Percentiles rank a stretch among this genome's conserved stretches.
phyloP scores from a whole-genome alignment of 2,797 vertebrate genomes.

The Coendou prehensilis region DNA sequence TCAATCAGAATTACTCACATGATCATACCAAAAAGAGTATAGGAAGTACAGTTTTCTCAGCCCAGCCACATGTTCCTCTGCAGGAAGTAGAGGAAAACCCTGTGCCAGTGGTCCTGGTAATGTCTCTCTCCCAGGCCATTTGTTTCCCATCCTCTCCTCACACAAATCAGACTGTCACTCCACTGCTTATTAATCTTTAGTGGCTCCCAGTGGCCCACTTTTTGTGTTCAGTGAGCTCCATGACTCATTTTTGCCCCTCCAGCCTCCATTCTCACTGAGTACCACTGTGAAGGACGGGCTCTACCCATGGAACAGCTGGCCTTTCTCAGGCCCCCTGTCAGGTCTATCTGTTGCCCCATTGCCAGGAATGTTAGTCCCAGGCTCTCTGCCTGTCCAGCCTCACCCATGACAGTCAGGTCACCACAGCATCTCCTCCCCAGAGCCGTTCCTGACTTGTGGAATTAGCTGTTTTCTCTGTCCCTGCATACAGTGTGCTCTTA shows the following conservation, averaged over 20 bases:
- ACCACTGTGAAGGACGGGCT: background rate
- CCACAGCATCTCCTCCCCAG: background rate
- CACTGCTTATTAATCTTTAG: background rate
- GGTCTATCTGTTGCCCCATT: background rate
- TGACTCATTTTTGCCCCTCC: background rate
- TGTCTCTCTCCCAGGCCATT: background rate
- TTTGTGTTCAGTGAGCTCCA: background rate
- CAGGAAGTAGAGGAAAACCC: background rate
- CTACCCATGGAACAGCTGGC: background rate
- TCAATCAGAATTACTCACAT: background rate
- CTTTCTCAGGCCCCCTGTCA: accelerated
- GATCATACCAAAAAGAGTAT: background rate
- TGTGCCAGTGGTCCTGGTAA: accelerated
- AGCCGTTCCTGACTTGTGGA: background rate
- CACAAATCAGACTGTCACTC: background rate
- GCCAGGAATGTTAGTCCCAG: too few species aligned
- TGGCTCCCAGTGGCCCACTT: background rate
- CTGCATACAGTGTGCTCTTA: background rate
- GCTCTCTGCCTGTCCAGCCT: background rate
- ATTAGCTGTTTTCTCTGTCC: background rate
- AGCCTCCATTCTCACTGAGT: background rate
- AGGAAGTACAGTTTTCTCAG: background rate
- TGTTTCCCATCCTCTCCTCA: background rate
- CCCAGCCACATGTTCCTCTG: background rate
- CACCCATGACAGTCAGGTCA: accelerated